A percentile compares a stretch with the other conserved stretches of the same genome.
These are phyloP conservation scores for Cynodonichthys magdalenae DNA, from an alignment of 2,797 vertebrate species.

Conservation along the genomic window DNA sequence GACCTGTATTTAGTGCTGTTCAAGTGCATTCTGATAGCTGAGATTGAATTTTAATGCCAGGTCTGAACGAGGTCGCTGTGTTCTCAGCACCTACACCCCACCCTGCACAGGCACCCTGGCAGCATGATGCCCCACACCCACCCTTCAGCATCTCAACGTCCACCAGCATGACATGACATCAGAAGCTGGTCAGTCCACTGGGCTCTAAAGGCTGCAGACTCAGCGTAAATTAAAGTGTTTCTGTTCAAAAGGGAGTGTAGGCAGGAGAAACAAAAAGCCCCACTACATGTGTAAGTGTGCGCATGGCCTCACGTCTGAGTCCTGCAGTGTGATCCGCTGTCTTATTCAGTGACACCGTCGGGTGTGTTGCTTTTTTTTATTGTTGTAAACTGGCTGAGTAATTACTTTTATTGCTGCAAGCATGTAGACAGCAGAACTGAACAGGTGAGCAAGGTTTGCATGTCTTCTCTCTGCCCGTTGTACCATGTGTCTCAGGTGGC, in stretches of 20 bases:
- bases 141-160: conserved; percentile 33
- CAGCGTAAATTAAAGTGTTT: conserved; percentile 1
- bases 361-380: background rate
- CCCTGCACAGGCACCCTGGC: conserved; percentile 26
- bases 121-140: conserved; percentile 59
- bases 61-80: too few species aligned
- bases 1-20: too few species aligned
- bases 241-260: conserved; percentile 6
- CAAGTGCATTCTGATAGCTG: too few species aligned
- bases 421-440: conserved; percentile 36
- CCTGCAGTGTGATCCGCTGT: conserved; percentile 33
- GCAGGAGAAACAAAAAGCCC: conserved; percentile 16
- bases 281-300: conserved; percentile 38
- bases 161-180: conserved; percentile 55
- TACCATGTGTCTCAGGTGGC: conserved; percentile 20
- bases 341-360: background rate
- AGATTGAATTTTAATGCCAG: too few species aligned
- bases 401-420: background rate
- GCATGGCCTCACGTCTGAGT: conserved; percentile 64
- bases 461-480: conserved; percentile 9
- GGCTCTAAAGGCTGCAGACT: conserved; percentile 12
- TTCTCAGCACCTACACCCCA: conserved; percentile 11
- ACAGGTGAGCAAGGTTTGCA: background rate
- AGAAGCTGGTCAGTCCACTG: conserved; percentile 20
- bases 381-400: conserved; percentile 22